These are phyloP conservation scores for Copidosoma aretas DNA, from an alignment of 2,888 invertebrate genomes.

Conservation along the genomic window DNA sequence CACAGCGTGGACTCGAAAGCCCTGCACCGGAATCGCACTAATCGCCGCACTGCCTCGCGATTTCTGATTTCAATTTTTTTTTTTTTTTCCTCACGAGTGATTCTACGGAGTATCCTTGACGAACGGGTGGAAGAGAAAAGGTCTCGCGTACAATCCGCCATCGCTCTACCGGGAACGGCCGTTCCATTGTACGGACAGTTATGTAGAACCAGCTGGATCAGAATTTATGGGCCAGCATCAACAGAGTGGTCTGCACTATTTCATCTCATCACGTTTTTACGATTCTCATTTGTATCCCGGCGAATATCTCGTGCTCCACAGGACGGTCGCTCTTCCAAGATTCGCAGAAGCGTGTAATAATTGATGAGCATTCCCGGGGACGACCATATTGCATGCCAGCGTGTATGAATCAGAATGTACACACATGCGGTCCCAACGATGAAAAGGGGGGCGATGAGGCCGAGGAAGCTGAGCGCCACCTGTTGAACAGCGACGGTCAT, in stretches of 20 bases:
- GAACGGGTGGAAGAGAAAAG: background rate
- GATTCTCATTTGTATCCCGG: background rate
- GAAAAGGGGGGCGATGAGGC: background rate
- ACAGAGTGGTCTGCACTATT: slow-evolving; percentile 1
- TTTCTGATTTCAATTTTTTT: background rate
- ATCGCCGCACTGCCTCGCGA: too few relatives aligned
- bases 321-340: background rate
- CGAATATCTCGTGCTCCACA: background rate
- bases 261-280: slow-evolving; percentile 1
- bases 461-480: slow-evolving; percentile 33
- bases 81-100: background rate
- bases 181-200: background rate
- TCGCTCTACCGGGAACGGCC: background rate
- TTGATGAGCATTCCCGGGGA: slow-evolving; percentile 13
- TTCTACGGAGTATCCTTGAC: background rate
- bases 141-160: background rate
- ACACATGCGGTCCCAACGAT: too few relatives aligned
- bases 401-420: background rate
- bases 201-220: background rate
- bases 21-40: background rate
- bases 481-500: slow-evolving; percentile 35
- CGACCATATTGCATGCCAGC: slow-evolving; percentile 1
- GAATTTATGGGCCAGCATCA: slow-evolving; percentile 19
- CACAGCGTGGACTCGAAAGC: slow-evolving; percentile 11
- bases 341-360: slow-evolving; percentile 4